Evolutionary conservation across 2,888 invertebrate species (phyloP).

Genomic region (Lepetodrilus schrolli): DNA sequence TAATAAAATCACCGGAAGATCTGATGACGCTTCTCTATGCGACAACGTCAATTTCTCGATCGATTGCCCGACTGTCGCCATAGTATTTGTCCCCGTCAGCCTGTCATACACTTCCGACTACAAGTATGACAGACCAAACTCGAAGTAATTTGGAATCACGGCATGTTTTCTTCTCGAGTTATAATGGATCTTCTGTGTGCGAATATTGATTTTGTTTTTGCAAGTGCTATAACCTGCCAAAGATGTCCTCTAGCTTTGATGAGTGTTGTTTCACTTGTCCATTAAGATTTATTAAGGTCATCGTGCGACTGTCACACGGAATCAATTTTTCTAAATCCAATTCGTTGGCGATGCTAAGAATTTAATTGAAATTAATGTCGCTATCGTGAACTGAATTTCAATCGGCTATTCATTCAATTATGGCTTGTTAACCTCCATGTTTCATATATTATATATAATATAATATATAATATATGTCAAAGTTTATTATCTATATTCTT

Average conservation of each 20-base stretch:
- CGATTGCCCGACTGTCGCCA: background rate
- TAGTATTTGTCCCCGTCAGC: background rate
- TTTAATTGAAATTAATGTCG: too few species aligned
- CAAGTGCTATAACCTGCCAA: background rate
- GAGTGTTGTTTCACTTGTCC: background rate
- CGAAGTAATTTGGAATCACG: slow-evolving; percentile 10
- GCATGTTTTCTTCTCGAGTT: background rate
- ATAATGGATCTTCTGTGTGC: background rate
- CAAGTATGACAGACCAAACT: slow-evolving; percentile 18
- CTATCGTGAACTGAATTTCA: too few species aligned
- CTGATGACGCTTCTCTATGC: background rate
- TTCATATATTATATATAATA: too few species aligned
- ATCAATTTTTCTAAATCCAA: too few species aligned
- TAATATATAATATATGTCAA: too few species aligned
- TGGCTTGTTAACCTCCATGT: too few species aligned
- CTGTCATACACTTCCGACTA: slow-evolving; percentile 13
- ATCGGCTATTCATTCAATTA: too few species aligned
- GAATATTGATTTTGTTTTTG: background rate
- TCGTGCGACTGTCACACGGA: too few species aligned
- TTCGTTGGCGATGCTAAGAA: too few species aligned
- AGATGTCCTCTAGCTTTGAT: background rate
- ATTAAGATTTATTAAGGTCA: background rate
- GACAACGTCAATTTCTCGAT: background rate
- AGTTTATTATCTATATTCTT: too few species aligned
- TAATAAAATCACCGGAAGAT: background rate